Base-by-base conservation (phyloP, 2,888 invertebrate genomes). In the Protonemura montana region DNA sequence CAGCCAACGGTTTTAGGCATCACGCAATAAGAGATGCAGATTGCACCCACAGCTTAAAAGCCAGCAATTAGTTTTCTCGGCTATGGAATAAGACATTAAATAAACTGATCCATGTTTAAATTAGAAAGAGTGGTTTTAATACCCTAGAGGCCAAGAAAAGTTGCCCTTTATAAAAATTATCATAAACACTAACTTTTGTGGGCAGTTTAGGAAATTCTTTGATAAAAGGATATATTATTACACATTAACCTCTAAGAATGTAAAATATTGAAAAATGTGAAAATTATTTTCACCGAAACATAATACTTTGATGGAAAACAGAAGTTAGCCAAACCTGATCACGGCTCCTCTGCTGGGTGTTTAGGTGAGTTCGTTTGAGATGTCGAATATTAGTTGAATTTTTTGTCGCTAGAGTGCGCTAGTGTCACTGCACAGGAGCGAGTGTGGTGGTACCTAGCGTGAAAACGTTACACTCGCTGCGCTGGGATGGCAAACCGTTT, bases 281-380 rank as follows among this genome's bases (percentile, higher is more conserved):
- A 59, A 21, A 2, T 41, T 59, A 13, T 59, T 59, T 21, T 59
- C 7, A 78, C 78, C 27, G 78, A 21, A 78, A 78, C 78, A 78
- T 26, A 78, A 78, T 78, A 78, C 28, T 78, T 78, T 78, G n/a
- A 78, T 78, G 78, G 3, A 78, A 78, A 26, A 78, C 78, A 78
- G 27, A 78, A 78, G 28, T 78, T 78, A 10, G 28, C 78, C 26
- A 21, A 21, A 26, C 78, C 6, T 25, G n/a, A 78, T 78, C n/a
- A 5, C 26, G 78, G 78, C 78, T 10, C 26, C 28, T 78, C 28
- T 27, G 27, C 27, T 2, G 21, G 13, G 16, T 21, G 59, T 21
- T 59, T 3, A 35, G 13, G 59, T 59, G 59, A n/a, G n/a, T n/a
- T n/a, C n/a, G n/a, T n/a, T n/a, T 10, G 35, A 35, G 59, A 3